A percentile compares a stretch with the other conserved stretches of the same genome.
Conservation (phyloP, 2,113 vertebrate genomes). For the Malurus melanocephalus region DNA sequence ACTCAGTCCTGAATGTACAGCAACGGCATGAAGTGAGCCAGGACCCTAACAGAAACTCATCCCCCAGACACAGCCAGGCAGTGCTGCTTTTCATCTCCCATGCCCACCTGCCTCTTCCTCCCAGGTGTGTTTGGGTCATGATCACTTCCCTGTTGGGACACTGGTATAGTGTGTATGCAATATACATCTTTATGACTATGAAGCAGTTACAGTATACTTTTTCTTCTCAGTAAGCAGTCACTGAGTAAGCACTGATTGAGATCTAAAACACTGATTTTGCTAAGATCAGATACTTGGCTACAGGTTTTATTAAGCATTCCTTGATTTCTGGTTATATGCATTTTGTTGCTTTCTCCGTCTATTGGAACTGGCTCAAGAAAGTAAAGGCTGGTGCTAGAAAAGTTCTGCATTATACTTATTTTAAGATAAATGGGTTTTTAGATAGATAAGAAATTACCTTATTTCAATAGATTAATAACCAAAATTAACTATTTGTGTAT, state of each 20-base stretch:
- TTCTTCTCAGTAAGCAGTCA: neutral
- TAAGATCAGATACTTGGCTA: neutral
- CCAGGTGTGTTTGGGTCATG: fast-evolving
- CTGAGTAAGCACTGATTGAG: neutral
- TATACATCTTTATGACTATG: neutral
- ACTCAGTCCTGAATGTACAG: neutral
- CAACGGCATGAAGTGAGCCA: neutral
- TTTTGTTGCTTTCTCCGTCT: neutral
- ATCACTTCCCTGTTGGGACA: neutral
- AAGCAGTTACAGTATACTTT: neutral
- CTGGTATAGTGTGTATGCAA: neutral
- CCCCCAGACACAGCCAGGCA: neutral
- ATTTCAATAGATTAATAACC: neutral
- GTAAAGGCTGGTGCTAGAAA: neutral
- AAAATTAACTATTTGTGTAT: neutral
- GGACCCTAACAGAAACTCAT: neutral
- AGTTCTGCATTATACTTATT: neutral
- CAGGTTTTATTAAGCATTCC: neutral
- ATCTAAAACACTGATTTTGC: neutral
- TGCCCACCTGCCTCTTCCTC: neutral
- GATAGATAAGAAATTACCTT: neutral
- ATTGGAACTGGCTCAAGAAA: neutral
- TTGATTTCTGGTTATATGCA: neutral
- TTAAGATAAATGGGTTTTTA: neutral
- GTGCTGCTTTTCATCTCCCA: neutral